Percentiles rank a stretch among this genome's conserved stretches.
phyloP scores from a whole-genome alignment of 2,113 vertebrate genomes.

The Neolamprologus sp. region DNA sequence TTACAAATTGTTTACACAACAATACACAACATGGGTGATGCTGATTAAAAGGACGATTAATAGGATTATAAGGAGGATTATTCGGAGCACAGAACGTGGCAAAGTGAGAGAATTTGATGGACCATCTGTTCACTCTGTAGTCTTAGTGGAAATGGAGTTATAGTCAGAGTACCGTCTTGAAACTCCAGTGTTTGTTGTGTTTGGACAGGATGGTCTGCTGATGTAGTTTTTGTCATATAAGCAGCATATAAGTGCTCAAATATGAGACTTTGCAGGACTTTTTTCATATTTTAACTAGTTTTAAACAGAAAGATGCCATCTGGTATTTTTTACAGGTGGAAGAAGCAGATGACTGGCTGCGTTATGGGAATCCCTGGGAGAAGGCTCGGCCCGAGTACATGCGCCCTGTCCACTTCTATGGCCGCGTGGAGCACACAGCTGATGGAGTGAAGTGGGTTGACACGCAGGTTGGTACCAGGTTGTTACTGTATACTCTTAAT shows the following conservation, averaged over 20 bases:
- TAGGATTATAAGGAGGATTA: background rate
- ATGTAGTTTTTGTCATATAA: background rate
- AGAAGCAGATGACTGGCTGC: slow-evolving; percentile 90
- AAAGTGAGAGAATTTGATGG: background rate
- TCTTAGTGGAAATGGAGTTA: background rate
- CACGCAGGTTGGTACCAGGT: slow-evolving; percentile 87
- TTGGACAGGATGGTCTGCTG: background rate
- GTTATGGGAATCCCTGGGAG: slow-evolving; percentile 92
- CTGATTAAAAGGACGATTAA: background rate
- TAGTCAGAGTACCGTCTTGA: background rate
- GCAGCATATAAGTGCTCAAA: background rate
- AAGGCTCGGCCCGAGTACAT: slow-evolving; percentile 88
- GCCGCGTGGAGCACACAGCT: slow-evolving; percentile 76
- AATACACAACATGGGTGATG: background rate
- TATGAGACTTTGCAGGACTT: accelerated
- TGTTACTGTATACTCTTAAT: background rate
- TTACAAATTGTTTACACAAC: background rate
- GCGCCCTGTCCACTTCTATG: slow-evolving; percentile 85
- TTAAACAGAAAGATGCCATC: background rate
- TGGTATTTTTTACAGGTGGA: slow-evolving; percentile 75
- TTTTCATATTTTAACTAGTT: background rate
- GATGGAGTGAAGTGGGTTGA: slow-evolving; percentile 85
- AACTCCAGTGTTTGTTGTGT: background rate
- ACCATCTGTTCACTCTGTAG: background rate
- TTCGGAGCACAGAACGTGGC: accelerated